A percentile compares a stretch with the other conserved stretches of the same genome.
Conservation (phyloP, 2,113 vertebrate genomes). For the Daboia siamensis region DNA sequence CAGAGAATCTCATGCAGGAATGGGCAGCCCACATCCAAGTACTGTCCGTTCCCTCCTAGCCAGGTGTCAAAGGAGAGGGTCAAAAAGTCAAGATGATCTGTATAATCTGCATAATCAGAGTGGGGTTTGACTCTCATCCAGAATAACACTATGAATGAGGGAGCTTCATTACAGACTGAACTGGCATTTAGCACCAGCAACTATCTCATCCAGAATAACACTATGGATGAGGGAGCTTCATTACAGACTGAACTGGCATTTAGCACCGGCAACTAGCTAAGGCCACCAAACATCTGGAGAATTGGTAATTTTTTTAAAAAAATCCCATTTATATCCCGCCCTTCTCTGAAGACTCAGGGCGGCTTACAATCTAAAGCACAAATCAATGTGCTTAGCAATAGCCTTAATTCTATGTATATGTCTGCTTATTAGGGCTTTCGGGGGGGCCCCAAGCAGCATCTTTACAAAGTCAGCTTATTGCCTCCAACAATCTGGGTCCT, state of each 20-base stretch:
- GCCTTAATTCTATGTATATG: too few species aligned
- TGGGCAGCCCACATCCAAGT: background rate
- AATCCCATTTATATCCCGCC: too few species aligned
- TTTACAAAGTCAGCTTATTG: too few species aligned
- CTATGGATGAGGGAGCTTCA: background rate
- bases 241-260: background rate
- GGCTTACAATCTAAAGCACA: too few species aligned
- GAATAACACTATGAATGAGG: background rate
- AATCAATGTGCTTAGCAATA: too few species aligned
- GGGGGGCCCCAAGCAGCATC: too few species aligned
- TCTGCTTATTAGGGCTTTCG: too few species aligned
- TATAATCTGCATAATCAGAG: background rate
- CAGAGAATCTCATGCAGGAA: slow-evolving; percentile 11
- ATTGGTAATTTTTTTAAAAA: background rate
- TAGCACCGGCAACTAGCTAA: background rate
- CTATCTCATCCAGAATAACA: background rate
- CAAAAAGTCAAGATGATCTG: background rate
- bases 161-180: background rate
- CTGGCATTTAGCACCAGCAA: background rate
- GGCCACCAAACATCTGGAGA: background rate
- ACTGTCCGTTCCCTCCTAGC: background rate
- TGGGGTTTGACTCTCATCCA: background rate
- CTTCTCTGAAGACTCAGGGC: too few species aligned
- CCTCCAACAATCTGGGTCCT: too few species aligned
- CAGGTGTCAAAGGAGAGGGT: background rate